These are phyloP conservation scores for Cryptosula pallasiana DNA, from an alignment of 2,888 invertebrate species.

Conservation along the genomic window DNA sequence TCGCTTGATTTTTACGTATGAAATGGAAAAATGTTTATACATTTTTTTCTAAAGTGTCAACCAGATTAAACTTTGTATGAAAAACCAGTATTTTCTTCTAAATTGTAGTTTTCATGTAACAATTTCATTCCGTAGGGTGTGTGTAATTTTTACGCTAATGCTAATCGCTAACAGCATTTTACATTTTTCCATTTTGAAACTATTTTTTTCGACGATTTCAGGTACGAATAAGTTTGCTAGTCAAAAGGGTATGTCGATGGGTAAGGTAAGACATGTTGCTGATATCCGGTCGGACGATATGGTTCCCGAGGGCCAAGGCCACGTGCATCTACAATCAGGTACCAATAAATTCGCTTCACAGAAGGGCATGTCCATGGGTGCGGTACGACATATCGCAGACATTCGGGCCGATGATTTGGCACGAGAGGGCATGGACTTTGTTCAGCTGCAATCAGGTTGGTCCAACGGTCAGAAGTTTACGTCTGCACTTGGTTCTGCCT, in stretches of 20 bases:
- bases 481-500: too few species aligned
- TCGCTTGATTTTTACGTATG: too few species aligned
- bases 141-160: too few species aligned
- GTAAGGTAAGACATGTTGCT: conserved; percentile 43
- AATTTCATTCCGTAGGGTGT: too few species aligned
- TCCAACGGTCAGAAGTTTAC: not conserved
- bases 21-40: too few species aligned
- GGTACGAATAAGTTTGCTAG: conserved; percentile 48
- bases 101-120: too few species aligned
- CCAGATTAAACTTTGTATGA: too few species aligned
- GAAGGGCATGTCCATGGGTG: conserved; percentile 37
- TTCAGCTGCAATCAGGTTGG: conserved; percentile 19
- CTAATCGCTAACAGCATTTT: too few species aligned
- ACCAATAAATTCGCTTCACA: conserved; percentile 49
- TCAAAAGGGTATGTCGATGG: conserved; percentile 49
- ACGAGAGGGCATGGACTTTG: conserved; percentile 7
- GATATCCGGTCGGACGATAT: conserved; percentile 48
- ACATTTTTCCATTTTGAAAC: too few species aligned
- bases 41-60: too few species aligned
- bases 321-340: conserved; percentile 47
- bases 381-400: conserved; percentile 19
- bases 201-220: not conserved
- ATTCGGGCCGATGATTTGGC: conserved; percentile 26
- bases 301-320: conserved; percentile 36
- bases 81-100: too few species aligned